A percentile compares a stretch with the other conserved stretches of the same genome.
These are phyloP conservation scores for Meriones psammophilus DNA, from an alignment of 2,797 vertebrate species.

Conservation along the genomic window DNA sequence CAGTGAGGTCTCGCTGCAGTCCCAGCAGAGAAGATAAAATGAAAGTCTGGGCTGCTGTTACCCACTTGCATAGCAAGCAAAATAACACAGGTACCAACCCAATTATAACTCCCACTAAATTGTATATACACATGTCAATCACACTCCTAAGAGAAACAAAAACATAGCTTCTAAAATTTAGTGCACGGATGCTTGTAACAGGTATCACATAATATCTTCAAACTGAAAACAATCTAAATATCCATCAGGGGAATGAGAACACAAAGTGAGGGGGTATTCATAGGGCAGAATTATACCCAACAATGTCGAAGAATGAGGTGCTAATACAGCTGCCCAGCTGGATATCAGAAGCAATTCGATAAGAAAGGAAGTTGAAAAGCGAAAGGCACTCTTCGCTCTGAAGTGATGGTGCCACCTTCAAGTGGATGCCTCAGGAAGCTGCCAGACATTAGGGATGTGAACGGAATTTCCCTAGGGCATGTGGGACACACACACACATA, in stretches of 20 bases:
- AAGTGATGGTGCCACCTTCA: slow-evolving; percentile 15
- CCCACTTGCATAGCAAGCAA: neutral
- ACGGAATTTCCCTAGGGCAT: neutral
- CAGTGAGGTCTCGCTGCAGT: neutral
- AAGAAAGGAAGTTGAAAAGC: slow-evolving; percentile 28
- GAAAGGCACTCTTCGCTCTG: slow-evolving; percentile 5
- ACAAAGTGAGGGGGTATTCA: neutral
- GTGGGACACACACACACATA: neutral
- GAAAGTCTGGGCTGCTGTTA: neutral
- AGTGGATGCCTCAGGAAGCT: neutral
- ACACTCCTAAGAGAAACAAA: slow-evolving; percentile 11
- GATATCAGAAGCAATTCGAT: slow-evolving; percentile 31
- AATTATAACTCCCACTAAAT: neutral
- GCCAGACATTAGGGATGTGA: neutral
- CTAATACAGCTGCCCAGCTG: neutral
- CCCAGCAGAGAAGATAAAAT: neutral
- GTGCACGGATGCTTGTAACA: neutral
- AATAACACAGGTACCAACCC: neutral
- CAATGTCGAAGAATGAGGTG: no score
- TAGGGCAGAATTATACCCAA: neutral
- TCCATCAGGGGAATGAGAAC: neutral
- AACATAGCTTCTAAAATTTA: neutral
- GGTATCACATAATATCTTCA: slow-evolving; percentile 20
- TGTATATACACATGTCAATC: neutral
- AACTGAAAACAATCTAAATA: slow-evolving; percentile 5